Base-by-base conservation (phyloP, 2,888 invertebrate species). In the Pseudeuparius sepicola region DNA sequence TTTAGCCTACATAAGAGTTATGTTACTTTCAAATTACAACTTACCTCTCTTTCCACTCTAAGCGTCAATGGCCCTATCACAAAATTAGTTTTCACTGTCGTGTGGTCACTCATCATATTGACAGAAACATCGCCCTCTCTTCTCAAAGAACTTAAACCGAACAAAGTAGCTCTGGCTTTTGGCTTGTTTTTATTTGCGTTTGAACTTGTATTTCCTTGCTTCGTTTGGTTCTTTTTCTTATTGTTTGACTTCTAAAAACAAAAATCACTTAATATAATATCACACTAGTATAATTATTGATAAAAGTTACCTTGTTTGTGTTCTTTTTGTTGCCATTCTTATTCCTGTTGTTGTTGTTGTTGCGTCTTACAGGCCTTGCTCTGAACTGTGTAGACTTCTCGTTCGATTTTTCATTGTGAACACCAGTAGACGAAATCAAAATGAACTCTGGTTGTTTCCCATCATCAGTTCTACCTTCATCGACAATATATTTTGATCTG, bases 41-140 rank as follows among this genome's bases (percentile, higher is more conserved):
- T 44, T 60, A 75, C 76, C 67, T 81, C 80, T 61, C 81, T 78
- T 56, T 83, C 81, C 1, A 83, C 87, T 61, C 81, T 76, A 41
- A 88, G 62, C 14, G 79, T 75, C 26, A 88, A 61, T 0, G 87
- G 87, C 31, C 87, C 87, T 37, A 88, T 64, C 13, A 78, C 73
- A 56, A 88, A 87, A 59, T 80, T 82, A 34, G 83, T 83, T 54
- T 79, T 83, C 24, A 88, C 80, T 34, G 83, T 86, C 3, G 86
- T 86, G 52, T 84, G 79, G 52, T 81, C 75, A 31, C 76, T 68
- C 75, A 79, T 75, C 59, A 84, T 78, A 56, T 77, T 81, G 28
- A 87, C 84, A 34, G 73, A 72, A 4, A 87, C 87, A 54, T 87
- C 85, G 24, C 85, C 86, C 30, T 75, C 77, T 51, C 87, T 71